Conservation (phyloP, 2,113 vertebrate genomes). For the Daubentonia madagascariensis region DNA sequence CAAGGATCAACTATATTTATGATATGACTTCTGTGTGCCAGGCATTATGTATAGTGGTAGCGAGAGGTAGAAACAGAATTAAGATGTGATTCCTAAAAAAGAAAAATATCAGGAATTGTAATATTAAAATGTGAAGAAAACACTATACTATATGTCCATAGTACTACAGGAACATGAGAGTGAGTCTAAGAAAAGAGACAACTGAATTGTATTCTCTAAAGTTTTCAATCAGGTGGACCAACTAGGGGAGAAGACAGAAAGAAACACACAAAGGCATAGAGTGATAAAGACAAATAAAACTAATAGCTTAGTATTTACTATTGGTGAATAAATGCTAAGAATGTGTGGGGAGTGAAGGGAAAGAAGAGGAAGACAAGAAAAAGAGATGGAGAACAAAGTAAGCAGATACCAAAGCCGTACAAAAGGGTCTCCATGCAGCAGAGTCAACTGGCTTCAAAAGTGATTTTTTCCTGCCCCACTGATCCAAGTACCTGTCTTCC, state of each 20-base stretch:
- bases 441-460: neutral
- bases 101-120: neutral
- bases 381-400: neutral
- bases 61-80: neutral
- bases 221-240: neutral
- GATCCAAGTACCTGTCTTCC: neutral
- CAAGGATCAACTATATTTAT: neutral
- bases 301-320: neutral
- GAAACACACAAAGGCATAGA: neutral
- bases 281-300: neutral
- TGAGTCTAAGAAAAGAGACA: neutral
- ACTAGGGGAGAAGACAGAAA: neutral
- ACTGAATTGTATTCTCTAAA: neutral
- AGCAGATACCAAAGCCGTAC: neutral
- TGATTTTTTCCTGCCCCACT: neutral
- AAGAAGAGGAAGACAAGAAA: neutral
- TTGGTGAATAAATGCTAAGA: neutral
- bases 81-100: neutral
- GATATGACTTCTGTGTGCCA: neutral
- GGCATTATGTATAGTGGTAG: neutral
- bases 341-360: neutral
- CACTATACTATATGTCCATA: neutral
- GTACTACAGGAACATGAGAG: neutral
- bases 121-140: neutral
- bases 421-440: neutral